These are phyloP conservation scores for Brachionus sp. DNA, from an alignment of 1,140 invertebrate genomes.

Conservation along the genomic window DNA sequence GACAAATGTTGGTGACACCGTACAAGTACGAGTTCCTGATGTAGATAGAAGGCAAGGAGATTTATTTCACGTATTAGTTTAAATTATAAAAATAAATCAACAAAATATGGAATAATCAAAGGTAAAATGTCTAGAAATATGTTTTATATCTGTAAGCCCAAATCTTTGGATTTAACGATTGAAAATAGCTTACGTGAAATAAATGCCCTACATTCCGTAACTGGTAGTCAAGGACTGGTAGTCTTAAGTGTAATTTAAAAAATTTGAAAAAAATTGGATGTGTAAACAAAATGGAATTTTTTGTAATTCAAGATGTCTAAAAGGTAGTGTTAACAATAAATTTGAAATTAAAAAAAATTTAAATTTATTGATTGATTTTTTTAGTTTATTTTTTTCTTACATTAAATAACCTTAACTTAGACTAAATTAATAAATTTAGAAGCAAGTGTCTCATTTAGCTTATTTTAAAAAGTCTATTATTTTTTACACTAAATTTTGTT, in stretches of 20 bases:
- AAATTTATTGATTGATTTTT: background rate
- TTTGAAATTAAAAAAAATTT: background rate
- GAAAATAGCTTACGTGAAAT: background rate
- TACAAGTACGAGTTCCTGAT: background rate
- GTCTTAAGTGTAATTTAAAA: background rate
- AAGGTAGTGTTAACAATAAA: background rate
- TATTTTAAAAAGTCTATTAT: background rate
- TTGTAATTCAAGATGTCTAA: background rate
- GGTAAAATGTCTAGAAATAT: background rate
- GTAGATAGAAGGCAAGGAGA: background rate
- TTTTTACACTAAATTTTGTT: background rate
- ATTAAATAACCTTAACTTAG: background rate
- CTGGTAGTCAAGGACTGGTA: background rate
- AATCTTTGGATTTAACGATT: background rate
- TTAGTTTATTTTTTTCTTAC: background rate
- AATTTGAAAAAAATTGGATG: background rate
- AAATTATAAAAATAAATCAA: background rate
- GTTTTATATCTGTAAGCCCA: background rate
- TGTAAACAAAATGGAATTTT: background rate
- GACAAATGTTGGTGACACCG: too few species aligned
- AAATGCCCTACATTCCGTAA: background rate
- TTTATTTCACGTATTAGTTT: background rate
- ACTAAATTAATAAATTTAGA: background rate
- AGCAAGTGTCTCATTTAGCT: background rate
- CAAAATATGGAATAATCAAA: background rate